Evolutionary conservation across 2,797 vertebrate genomes (phyloP).

Genomic region (Phoxinus dragarum): DNA sequence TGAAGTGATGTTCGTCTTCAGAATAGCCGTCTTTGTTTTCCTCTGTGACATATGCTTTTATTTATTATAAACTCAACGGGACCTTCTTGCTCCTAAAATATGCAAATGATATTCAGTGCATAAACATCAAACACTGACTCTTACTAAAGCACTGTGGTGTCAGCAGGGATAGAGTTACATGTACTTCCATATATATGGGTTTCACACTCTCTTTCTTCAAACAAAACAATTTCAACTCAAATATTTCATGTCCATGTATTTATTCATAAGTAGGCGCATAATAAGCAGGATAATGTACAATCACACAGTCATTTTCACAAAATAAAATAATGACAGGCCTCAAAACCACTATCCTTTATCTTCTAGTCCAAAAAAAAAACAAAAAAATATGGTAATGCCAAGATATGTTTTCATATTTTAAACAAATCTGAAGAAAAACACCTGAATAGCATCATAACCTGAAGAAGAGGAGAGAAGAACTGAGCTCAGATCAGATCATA

Average conservation of each 20-base stretch:
- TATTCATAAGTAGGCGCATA: conserved; percentile 6
- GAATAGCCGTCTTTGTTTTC: neutral
- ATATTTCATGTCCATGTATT: neutral
- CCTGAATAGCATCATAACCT: neutral
- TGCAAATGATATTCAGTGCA: neutral
- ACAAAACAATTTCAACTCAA: neutral
- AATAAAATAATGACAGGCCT: neutral
- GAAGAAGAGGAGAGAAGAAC: neutral
- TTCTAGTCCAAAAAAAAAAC: neutral
- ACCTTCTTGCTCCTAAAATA: neutral
- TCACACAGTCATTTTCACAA: conserved; percentile 3
- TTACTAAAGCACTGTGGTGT: neutral
- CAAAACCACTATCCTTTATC: neutral
- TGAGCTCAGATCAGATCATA: neutral
- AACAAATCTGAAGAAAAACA: conserved; percentile 5
- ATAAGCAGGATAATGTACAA: neutral
- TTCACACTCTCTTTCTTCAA: neutral
- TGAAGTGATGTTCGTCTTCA: neutral
- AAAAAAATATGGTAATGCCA: neutral
- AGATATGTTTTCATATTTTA: neutral
- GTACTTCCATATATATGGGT: neutral
- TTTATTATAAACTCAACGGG: neutral
- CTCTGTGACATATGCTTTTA: neutral
- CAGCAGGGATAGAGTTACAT: neutral
- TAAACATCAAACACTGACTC: neutral